phyloP scores from a whole-genome alignment of 2,888 invertebrate species.

The Amblyjoppa fuscipennis region DNA sequence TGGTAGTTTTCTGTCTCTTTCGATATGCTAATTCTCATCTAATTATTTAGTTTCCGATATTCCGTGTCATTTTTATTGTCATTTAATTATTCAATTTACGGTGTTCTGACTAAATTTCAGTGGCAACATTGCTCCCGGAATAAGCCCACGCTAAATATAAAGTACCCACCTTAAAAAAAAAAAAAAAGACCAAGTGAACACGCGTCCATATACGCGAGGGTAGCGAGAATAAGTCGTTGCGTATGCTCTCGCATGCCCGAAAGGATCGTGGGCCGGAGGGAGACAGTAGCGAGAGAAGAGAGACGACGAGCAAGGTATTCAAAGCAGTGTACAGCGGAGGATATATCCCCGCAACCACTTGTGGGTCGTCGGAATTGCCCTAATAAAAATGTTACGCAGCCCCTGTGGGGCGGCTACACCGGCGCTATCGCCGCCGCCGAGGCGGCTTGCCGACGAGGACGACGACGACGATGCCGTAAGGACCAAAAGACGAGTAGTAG shows the following conservation, averaged over 20 bases:
- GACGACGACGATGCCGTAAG: slow-evolving; percentile 28
- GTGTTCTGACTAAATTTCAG: neutral
- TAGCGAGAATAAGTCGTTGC: slow-evolving; percentile 42
- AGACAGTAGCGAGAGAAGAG: slow-evolving; percentile 23
- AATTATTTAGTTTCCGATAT: neutral
- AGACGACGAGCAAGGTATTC: slow-evolving; percentile 59
- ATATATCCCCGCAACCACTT: slow-evolving; percentile 75
- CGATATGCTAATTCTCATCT: neutral
- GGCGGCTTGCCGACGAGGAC: slow-evolving; percentile 47
- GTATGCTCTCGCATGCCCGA: slow-evolving; percentile 31
- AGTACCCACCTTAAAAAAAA: neutral
- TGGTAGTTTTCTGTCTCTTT: neutral
- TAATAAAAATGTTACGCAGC: slow-evolving; percentile 83
- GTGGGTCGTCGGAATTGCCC: slow-evolving; percentile 81
- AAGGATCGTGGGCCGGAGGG: slow-evolving; percentile 23
- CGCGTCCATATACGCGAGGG: neutral
- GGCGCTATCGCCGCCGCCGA: slow-evolving; percentile 12
- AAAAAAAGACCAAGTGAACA: neutral
- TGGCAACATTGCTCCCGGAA: neutral
- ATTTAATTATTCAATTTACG: neutral
- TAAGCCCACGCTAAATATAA: neutral
- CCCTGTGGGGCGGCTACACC: slow-evolving; percentile 58
- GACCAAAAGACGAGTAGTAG: slow-evolving; percentile 40
- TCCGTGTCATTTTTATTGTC: neutral
- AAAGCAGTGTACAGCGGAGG: slow-evolving; percentile 64